phyloP scores from a whole-genome alignment of 2,797 vertebrate genomes.

The Apogon hyalosoma region DNA sequence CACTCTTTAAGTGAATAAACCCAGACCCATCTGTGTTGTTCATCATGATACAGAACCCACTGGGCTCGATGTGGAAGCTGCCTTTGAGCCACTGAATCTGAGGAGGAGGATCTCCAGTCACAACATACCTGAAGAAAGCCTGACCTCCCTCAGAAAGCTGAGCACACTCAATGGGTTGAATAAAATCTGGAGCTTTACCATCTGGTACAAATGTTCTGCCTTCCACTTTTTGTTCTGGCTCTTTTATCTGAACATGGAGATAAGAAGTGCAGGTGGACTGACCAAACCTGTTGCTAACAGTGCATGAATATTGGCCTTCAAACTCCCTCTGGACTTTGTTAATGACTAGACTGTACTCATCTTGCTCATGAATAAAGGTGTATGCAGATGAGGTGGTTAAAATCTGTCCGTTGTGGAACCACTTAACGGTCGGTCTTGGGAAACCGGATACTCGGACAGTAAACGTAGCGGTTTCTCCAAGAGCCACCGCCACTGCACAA shows the following conservation, averaged over 20 bases:
- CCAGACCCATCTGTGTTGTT: slow-evolving; percentile 87
- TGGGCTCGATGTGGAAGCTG: slow-evolving; percentile 76
- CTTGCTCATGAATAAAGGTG: slow-evolving; percentile 83
- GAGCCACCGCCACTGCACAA: slow-evolving; percentile 77
- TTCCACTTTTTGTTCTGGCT: slow-evolving; percentile 40
- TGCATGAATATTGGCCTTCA: slow-evolving; percentile 89
- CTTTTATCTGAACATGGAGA: slow-evolving; percentile 82
- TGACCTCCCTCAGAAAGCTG: slow-evolving; percentile 75
- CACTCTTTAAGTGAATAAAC: slow-evolving; percentile 81
- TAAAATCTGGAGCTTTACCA: slow-evolving; percentile 83
- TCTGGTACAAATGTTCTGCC: slow-evolving; percentile 6
- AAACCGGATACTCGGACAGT: slow-evolving; percentile 86
- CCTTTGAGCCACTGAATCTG: slow-evolving; percentile 87
- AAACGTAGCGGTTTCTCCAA: slow-evolving; percentile 86
- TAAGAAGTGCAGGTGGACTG: slow-evolving; percentile 83
- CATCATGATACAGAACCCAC: slow-evolving; percentile 70
- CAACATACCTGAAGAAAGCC: slow-evolving; percentile 84
- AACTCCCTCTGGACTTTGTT: slow-evolving; percentile 76
- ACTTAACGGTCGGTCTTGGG: slow-evolving; percentile 87
- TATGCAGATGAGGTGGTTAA: slow-evolving; percentile 81
- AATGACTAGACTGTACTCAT: slow-evolving; percentile 88
- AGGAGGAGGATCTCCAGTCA: slow-evolving; percentile 86
- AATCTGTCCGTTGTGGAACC: slow-evolving; percentile 86
- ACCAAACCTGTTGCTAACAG: slow-evolving; percentile 86
- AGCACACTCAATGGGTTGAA: slow-evolving; percentile 75